Conservation (phyloP, 2,888 invertebrate genomes). For the Mimumesa dahlbomi region DNA sequence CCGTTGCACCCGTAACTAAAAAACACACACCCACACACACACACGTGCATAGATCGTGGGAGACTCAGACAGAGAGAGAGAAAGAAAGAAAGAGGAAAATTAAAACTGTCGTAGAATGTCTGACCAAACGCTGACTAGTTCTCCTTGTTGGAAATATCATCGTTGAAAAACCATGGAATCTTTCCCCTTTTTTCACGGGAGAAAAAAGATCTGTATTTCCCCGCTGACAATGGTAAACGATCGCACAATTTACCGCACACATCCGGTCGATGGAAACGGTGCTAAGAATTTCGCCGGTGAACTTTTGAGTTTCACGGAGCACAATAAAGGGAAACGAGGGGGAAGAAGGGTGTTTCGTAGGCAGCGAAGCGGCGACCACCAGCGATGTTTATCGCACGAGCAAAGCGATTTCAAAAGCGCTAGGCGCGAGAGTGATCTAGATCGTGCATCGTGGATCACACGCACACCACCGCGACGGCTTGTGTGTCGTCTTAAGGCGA, state of each 20-base stretch:
- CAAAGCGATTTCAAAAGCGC: slow-evolving; percentile 7
- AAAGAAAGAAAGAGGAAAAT: neutral
- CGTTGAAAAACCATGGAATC: no score
- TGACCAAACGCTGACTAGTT: no score
- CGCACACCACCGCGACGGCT: neutral
- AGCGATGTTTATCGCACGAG: slow-evolving; percentile 18
- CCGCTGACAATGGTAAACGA: no score
- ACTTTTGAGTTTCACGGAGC: slow-evolving; percentile 19
- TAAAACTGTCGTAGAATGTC: no score
- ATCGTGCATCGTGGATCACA: neutral
- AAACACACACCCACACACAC: no score
- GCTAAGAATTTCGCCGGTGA: slow-evolving; percentile 13
- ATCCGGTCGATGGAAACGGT: no score
- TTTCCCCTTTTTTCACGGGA: no score
- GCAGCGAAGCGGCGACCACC: slow-evolving; percentile 1
- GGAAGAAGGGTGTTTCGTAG: slow-evolving; percentile 4
- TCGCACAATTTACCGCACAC: no score
- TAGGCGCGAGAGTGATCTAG: slow-evolving; percentile 13
- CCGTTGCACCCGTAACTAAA: no score
- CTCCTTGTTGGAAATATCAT: no score
- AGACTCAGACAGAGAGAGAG: neutral
- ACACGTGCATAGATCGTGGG: no score
- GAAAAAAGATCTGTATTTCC: no score
- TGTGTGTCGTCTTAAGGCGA: neutral
- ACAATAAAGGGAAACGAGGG: slow-evolving; percentile 21